Evolutionary conservation across 92 coral and sea anemone genomes (phyloP).

Genomic region (Epizoanthus ramosus): DNA sequence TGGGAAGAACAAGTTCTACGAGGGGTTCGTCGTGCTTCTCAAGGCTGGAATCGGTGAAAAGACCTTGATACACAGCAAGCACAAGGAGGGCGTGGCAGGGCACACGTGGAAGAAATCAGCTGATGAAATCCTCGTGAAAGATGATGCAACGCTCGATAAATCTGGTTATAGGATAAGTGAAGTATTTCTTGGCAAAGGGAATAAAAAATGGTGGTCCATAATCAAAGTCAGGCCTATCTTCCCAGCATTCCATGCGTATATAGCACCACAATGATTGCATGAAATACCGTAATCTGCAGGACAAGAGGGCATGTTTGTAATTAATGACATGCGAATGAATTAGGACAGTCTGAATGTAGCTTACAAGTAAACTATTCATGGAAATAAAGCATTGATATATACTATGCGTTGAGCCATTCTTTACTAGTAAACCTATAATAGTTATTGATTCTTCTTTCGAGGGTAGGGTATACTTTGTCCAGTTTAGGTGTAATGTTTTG

Average conservation of each 20-base stretch:
- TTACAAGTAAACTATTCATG: no score
- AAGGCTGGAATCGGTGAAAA: not conserved
- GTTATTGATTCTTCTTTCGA: no score
- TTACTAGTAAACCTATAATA: no score
- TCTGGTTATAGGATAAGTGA: not conserved
- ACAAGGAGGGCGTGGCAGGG: not conserved
- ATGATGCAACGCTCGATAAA: not conserved
- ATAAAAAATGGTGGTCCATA: not conserved
- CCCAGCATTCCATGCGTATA: not conserved
- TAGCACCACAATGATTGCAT: no score
- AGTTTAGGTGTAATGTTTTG: no score
- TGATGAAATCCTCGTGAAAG: not conserved
- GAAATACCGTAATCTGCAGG: no score
- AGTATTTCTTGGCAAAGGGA: not conserved
- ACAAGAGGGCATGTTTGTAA: no score
- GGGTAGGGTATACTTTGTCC: no score
- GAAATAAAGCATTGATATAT: no score
- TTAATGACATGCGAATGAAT: no score
- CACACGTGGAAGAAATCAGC: not conserved
- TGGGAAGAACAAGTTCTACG: not conserved
- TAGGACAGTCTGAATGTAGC: no score
- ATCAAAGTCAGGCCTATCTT: not conserved
- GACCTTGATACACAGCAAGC: not conserved
- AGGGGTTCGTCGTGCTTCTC: not conserved
- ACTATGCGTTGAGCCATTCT: no score